phyloP scores from a whole-genome alignment of 64 coral and sea anemone genomes.

The Catalaphyllia jardinei region DNA sequence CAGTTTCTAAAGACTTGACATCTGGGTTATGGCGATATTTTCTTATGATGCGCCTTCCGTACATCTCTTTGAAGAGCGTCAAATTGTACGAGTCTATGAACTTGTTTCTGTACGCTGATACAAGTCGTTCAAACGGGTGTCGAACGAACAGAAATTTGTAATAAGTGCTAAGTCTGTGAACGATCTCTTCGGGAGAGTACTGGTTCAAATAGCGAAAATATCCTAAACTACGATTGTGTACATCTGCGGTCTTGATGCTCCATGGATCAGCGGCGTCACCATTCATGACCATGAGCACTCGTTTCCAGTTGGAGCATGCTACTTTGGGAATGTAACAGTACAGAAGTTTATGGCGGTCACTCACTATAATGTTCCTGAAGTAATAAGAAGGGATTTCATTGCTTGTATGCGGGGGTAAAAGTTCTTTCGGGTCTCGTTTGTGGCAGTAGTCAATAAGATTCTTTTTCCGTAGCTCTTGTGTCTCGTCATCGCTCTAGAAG shows the following conservation, averaged over 20 bases:
- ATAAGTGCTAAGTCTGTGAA: slow-evolving; percentile 82
- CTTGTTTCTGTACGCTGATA: slow-evolving; percentile 97
- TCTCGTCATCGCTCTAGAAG: slow-evolving; percentile 43
- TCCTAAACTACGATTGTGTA: slow-evolving; percentile 90
- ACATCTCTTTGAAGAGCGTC: slow-evolving; percentile 86
- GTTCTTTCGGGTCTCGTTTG: slow-evolving; percentile 52
- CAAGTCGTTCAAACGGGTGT: slow-evolving; percentile 87
- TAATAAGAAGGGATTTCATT: slow-evolving; percentile 62
- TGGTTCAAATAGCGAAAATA: slow-evolving; percentile 94
- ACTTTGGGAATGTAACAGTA: slow-evolving; percentile 97
- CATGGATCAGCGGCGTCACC: slow-evolving; percentile 86
- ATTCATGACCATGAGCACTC: slow-evolving; percentile 92
- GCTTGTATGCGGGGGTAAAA: slow-evolving; percentile 59
- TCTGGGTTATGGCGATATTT: slow-evolving; percentile 77
- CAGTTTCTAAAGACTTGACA: slow-evolving; percentile 43
- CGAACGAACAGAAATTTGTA: slow-evolving; percentile 97
- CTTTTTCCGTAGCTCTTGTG: slow-evolving; percentile 57
- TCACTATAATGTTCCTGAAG: slow-evolving; percentile 93
- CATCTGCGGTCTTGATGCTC: slow-evolving; percentile 75
- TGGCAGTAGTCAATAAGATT: slow-evolving; percentile 68
- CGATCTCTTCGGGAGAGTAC: slow-evolving; percentile 84
- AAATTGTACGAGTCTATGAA: slow-evolving; percentile 95
- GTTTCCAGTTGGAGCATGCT: slow-evolving; percentile 95
- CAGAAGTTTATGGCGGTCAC: slow-evolving; percentile 73
- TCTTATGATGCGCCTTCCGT: slow-evolving; percentile 87